These are phyloP conservation scores for Melanchra persicariae DNA, from an alignment of 2,888 invertebrate genomes.

Conservation along the genomic window DNA sequence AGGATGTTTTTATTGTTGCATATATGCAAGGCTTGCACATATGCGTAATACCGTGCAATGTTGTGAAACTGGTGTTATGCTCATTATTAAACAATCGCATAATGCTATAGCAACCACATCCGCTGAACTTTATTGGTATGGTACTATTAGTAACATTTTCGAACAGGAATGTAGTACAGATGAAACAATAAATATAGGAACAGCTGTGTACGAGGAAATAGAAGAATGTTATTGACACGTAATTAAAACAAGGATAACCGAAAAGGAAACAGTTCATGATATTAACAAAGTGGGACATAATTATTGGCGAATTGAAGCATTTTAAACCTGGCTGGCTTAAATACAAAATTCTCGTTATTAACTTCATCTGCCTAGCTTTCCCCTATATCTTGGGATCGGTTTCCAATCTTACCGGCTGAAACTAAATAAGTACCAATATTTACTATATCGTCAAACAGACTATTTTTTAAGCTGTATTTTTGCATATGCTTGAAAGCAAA, in stretches of 20 bases:
- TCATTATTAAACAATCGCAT: slow-evolving; percentile 53
- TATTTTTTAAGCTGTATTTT: neutral
- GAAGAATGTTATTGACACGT: slow-evolving; percentile 2
- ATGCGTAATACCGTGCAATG: slow-evolving; percentile 28
- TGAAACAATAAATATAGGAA: neutral
- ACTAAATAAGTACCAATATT: no score
- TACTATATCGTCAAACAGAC: neutral
- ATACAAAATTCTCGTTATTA: neutral
- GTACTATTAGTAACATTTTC: slow-evolving; percentile 19
- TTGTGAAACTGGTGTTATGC: slow-evolving; percentile 55
- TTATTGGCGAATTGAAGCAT: neutral
- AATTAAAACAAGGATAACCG: slow-evolving; percentile 8
- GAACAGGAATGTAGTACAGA: slow-evolving; percentile 3
- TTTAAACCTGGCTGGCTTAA: neutral
- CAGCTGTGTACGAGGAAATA: slow-evolving; percentile 25
- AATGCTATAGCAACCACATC: slow-evolving; percentile 53
- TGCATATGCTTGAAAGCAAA: slow-evolving; percentile 1
- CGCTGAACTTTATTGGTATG: slow-evolving; percentile 46
- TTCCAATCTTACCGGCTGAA: no score
- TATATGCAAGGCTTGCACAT: slow-evolving; percentile 28
- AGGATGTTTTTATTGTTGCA: slow-evolving; percentile 56
- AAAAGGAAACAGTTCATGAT: slow-evolving; percentile 17
- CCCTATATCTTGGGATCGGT: no score
- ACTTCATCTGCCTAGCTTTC: no score
- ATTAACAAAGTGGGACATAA: neutral